These are phyloP conservation scores for Synanceia verrucosa DNA, from an alignment of 2,797 vertebrate genomes.

Conservation along the genomic window DNA sequence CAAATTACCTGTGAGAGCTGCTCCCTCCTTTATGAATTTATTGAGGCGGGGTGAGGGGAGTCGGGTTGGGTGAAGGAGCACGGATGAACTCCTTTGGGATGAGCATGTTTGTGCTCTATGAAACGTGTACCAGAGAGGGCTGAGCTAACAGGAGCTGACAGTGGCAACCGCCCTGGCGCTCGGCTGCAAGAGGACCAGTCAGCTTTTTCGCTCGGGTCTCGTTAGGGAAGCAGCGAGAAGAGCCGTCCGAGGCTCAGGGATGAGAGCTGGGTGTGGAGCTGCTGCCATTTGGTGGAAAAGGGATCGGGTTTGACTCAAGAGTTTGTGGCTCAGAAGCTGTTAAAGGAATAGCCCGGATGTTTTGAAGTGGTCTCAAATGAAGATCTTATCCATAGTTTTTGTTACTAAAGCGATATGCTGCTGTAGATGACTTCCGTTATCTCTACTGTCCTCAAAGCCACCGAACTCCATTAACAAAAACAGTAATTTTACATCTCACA, in stretches of 20 bases:
- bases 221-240: slow-evolving; percentile 73
- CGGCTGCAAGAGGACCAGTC: slow-evolving; percentile 68
- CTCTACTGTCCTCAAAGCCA: neutral
- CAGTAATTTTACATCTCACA: neutral
- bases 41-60: slow-evolving; percentile 49
- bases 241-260: slow-evolving; percentile 64
- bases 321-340: slow-evolving; percentile 51
- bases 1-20: slow-evolving; percentile 79
- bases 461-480: neutral
- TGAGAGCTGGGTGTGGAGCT: slow-evolving; percentile 51
- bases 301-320: slow-evolving; percentile 55
- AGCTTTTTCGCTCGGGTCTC: slow-evolving; percentile 68
- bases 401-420: neutral
- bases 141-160: slow-evolving; percentile 81
- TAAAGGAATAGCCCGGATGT: neutral
- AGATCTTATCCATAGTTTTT: neutral
- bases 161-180: slow-evolving; percentile 69
- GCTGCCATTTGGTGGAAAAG: slow-evolving; percentile 36
- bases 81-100: slow-evolving; percentile 67
- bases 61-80: slow-evolving; percentile 52
- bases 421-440: neutral
- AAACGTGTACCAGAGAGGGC: slow-evolving; percentile 66
- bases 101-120: slow-evolving; percentile 74
- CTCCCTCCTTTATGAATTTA: slow-evolving; percentile 82
- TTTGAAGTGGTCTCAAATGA: neutral